Evolutionary conservation across 2,113 vertebrate species (phyloP), one percentile per base, ranked within the genome.

Genomic region (Tretioscincus oriximinensis): DNA sequence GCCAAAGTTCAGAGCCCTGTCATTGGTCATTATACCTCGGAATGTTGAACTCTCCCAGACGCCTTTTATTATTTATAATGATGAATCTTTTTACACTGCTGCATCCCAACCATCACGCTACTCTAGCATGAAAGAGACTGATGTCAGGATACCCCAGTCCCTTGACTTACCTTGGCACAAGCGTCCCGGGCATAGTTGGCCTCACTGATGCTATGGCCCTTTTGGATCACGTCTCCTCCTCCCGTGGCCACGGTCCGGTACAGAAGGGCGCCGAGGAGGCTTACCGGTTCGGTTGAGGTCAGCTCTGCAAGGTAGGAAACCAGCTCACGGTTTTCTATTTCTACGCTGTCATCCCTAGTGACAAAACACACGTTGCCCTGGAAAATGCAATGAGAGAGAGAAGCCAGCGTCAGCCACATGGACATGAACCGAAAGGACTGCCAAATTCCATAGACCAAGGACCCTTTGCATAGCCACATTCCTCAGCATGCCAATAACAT

Each of bases 171-270:
- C 97, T 99, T 99, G 83, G 93, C 96, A 1, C 98, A 98, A n/a
- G 98, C 98, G 0, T 98, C 96, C 6, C 95, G 90, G n/a, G 96
- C 97, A 0, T 96, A 97, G 78, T 92, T 94, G 54, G 97, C 97
- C 54, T 98, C 97, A 3, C 95, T 88, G 21, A 85, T 88, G 0
- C 93, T 95, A 93, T 99, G 97, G 0, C 95, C 96, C 85, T 98
- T 99, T 80, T 96, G 94, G 3, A 99, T 99, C 84, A 99, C 93
- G 7, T 99, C 98, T 0, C 97, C 95, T 0, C 97, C 95, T 1
- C 97, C 97, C 0, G 98, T 94, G 20, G 97, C 97, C 89, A 98
- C 96, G 0, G 96, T 98, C 14, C 98, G 96, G 78, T 90, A 94
- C 79, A 99, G 95, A 67, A 99, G 93, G 0, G 94, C 91, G 86